Conservation (phyloP, 2,113 vertebrate species). For the Toxotes jaculatrix region DNA sequence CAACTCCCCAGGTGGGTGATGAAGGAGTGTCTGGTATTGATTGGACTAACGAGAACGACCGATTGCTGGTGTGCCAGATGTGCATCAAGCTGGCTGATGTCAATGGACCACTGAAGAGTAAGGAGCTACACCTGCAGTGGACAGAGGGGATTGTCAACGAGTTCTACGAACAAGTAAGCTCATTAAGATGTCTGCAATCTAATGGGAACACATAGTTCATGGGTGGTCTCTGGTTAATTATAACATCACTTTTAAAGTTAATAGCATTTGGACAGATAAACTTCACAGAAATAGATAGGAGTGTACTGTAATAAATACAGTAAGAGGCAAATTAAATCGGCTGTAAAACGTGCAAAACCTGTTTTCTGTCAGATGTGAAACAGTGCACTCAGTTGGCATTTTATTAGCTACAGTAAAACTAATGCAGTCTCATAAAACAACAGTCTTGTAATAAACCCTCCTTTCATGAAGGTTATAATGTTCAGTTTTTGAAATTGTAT, state of each 20-base stretch:
- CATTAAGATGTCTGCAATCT: not conserved
- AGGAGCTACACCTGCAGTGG: slow-evolving; percentile 97
- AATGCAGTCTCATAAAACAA: not conserved
- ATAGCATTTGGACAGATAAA: too few relatives aligned
- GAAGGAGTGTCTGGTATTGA: slow-evolving; percentile 92
- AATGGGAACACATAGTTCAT: not conserved
- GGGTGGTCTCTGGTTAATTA: not conserved
- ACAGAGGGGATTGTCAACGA: slow-evolving; percentile 98
- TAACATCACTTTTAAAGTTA: too few relatives aligned
- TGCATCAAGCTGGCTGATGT: slow-evolving; percentile 98
- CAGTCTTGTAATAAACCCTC: too few relatives aligned
- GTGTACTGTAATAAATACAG: not conserved
- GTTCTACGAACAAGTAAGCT: slow-evolving; percentile 95
- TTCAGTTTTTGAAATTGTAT: too few relatives aligned
- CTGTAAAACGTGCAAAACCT: too few relatives aligned
- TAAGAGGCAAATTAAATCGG: not conserved
- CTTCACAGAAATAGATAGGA: not conserved
- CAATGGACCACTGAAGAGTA: slow-evolving; percentile 95
- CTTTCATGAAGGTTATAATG: too few relatives aligned
- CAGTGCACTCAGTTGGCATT: too few relatives aligned
- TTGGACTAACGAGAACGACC: slow-evolving; percentile 97
- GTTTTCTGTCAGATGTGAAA: too few relatives aligned
- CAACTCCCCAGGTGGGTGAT: slow-evolving; percentile 90
- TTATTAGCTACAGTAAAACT: not conserved
- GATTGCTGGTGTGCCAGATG: slow-evolving; percentile 97